These are phyloP conservation scores for Cyphomyrmex costatus DNA, from an alignment of 1,140 invertebrate species.

Conservation along the genomic window DNA sequence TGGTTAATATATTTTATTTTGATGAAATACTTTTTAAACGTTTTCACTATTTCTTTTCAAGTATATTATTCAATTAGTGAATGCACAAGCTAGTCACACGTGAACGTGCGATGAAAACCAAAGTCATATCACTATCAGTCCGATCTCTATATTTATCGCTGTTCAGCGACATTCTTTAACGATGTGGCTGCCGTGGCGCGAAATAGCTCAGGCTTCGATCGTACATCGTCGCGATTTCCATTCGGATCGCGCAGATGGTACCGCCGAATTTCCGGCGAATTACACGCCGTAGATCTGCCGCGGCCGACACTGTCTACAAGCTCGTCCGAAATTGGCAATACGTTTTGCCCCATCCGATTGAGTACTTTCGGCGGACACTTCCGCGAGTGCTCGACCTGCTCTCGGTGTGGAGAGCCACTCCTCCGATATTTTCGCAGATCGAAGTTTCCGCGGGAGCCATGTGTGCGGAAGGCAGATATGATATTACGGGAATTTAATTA, in stretches of 20 bases:
- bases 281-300: slow-evolving; percentile 57
- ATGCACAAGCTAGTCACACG: background rate
- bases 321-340: slow-evolving; percentile 54
- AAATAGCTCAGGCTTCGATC: slow-evolving; percentile 73
- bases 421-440: slow-evolving; percentile 79
- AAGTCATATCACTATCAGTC: slow-evolving; percentile 14
- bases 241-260: slow-evolving; percentile 60
- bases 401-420: slow-evolving; percentile 65
- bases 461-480: slow-evolving; percentile 84
- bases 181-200: slow-evolving; percentile 63
- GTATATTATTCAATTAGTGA: background rate
- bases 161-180: slow-evolving; percentile 71
- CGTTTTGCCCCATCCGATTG: slow-evolving; percentile 63
- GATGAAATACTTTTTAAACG: background rate
- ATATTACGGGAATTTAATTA: slow-evolving; percentile 85
- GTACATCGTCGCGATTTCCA: slow-evolving; percentile 65
- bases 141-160: slow-evolving; percentile 49
- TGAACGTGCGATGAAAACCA: background rate
- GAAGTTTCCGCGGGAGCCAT: slow-evolving; percentile 78
- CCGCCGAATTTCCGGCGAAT: slow-evolving; percentile 66
- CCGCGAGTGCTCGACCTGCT: slow-evolving; percentile 55
- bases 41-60: background rate
- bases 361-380: slow-evolving; percentile 64
- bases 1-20: background rate
- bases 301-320: slow-evolving; percentile 53